Evolutionary conservation across 2,888 invertebrate species (phyloP), one percentile per base, ranked within the genome.

Genomic region (Mechanitis mazaeus): DNA sequence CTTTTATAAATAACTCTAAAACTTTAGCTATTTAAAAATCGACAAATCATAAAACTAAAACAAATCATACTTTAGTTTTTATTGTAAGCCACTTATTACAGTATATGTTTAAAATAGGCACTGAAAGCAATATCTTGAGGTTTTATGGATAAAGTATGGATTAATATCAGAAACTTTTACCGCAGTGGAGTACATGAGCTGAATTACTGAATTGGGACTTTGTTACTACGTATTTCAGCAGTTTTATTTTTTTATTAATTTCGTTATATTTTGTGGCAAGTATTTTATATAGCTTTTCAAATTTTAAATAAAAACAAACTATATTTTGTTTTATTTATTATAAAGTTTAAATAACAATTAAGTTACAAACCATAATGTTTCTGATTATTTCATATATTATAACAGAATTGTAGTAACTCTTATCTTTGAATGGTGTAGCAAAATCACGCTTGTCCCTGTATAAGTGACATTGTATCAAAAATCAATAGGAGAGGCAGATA

Each of bases 401-500:
- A 50, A 50, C 50, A 50, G 28, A 31, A 50, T 31, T n/a, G 50
- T 31, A 28, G 31, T 7, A 50, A 11, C n/a, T 50, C 47, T 57
- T 31, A 55, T 60, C 55, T 57, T 47, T 55, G 55, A 56, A 61
- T 73, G 75, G 74, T 73, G 71, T 72, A 65, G 72, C 70, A 69
- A 64, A 69, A 70, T 68, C 73, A 72, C 69, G 72, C 68, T 65
- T 62, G 65, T 67, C 66, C 66, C 55, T 74, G 74, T 75, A 68
- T 69, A 68, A 68, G 67, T 66, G 67, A 68, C 66, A 71, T 70
- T 67, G 70, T 70, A 74, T 74, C 69, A 67, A 31, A 63, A 75
- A 73, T 74, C 74, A 76, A 77, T 78, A 71, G 74, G 70, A 63
- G 68, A 69, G 64, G 61, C 56, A 68, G 75, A 78, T 78, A 79